Evolutionary conservation across 2,797 vertebrate genomes (phyloP).

Genomic region (Typhlichthys eigenmanni): DNA sequence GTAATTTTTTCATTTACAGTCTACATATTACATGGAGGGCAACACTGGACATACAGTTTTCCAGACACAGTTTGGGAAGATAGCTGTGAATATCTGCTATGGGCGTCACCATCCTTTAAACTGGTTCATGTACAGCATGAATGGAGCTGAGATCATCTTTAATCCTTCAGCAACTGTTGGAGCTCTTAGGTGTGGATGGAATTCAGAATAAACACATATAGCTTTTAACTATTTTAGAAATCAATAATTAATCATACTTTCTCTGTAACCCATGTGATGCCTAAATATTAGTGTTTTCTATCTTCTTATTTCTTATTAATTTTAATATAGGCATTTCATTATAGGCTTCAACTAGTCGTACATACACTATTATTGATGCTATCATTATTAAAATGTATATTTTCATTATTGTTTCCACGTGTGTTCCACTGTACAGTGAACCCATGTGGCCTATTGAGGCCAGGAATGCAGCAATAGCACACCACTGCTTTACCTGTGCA

Average conservation of each 20-base stretch:
- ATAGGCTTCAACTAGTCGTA: no score
- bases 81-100: conserved; percentile 95
- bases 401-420: conserved; percentile 2
- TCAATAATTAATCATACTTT: no score
- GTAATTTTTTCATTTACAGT: conserved; percentile 68
- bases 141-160: conserved; percentile 96
- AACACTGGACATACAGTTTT: conserved; percentile 91
- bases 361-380: no score
- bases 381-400: no score
- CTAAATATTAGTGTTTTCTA: no score
- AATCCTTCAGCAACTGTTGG: conserved; percentile 95
- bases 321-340: no score
- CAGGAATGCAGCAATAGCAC: conserved; percentile 93
- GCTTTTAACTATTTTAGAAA: no score
- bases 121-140: conserved; percentile 94
- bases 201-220: no score
- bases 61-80: conserved; percentile 90
- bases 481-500: conserved; percentile 95
- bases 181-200: conserved; percentile 81
- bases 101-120: conserved; percentile 97
- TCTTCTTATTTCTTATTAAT: no score
- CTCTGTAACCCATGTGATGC: no score
- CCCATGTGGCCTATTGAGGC: conserved; percentile 95
- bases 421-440: conserved; percentile 76
- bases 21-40: conserved; percentile 96